Evolutionary conservation across 2,797 vertebrate genomes (phyloP), one percentile per base, ranked within the genome.

Genomic region (Dallia pectoralis): DNA sequence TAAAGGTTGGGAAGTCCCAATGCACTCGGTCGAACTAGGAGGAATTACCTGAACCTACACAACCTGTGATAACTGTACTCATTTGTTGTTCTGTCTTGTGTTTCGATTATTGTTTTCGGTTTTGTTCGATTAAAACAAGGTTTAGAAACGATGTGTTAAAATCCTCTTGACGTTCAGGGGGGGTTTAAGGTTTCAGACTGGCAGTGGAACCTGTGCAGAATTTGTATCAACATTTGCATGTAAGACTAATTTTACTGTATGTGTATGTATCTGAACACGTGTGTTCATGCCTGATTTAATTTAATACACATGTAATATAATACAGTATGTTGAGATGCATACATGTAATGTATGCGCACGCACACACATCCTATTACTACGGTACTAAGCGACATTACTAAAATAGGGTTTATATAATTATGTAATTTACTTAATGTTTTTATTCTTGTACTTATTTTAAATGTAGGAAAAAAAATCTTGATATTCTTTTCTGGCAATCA

Each of bases 361-460:
- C 76, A 75, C 91, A 91, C 83, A 91, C 93, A 91, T 91, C 92
- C 93, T 94, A 89, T 91, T 94, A 92, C 93, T 94, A 94, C 93
- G 92, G 93, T 94, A 94, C 92, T 94, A 94, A 95, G 94, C 95
- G n/a, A 95, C 95, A 95, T 91, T 95, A 94, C 94, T 93, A 89
- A 93, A 92, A 73, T 84, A 89, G 40, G 91, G 76, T 83, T 85
- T 84, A 84, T 93, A 93, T 94, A 25, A 25, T 25, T 4, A 92
- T 95, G 95, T 92, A 89, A 90, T 92, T 91, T 88, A 84, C 89
- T 84, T 87, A 91, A 89, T 85, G 87, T 91, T 90, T 93, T 91
- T 88, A 90, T 93, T 90, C 84, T 89, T 93, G 83, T 88, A 92
- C 79, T 91, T 92, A 83, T 90, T 88, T 82, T 79, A 79, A 71